phyloP scores from a whole-genome alignment of 2,113 vertebrate genomes.

The Odocoileus virginianus region DNA sequence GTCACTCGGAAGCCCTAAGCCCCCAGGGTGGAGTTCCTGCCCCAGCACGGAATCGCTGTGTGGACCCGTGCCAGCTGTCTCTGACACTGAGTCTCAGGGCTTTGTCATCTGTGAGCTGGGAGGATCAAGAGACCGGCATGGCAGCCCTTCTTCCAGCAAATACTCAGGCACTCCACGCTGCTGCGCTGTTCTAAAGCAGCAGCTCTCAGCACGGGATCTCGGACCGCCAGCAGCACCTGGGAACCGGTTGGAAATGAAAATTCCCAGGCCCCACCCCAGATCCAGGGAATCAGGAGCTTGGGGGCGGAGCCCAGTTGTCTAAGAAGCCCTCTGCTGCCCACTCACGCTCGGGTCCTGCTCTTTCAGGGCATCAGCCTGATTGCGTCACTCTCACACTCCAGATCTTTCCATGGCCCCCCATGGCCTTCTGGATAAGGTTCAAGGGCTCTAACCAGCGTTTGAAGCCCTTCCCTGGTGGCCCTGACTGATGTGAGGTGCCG shows the following conservation, averaged over 20 bases:
- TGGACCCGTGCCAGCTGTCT: not conserved
- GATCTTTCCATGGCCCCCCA: not conserved
- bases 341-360: not conserved
- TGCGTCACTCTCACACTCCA: not conserved
- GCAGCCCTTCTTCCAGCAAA: not conserved
- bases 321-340: not conserved
- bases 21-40: not conserved
- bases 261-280: not conserved
- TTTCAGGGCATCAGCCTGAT: not conserved
- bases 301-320: not conserved
- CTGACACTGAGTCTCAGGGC: not conserved
- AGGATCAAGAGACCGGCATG: not conserved
- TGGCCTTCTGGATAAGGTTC: not conserved
- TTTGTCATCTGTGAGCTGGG: not conserved
- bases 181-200: not conserved
- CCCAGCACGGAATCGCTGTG: not conserved
- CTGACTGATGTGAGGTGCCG: not conserved
- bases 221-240: not conserved
- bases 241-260: not conserved
- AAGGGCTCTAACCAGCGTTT: not conserved
- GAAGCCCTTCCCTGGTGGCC: not conserved
- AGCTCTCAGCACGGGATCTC: not conserved
- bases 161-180: rapidly evolving
- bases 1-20: not conserved
- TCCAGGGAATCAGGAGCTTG: not conserved